phyloP scores from a whole-genome alignment of 2,797 vertebrate species.

The Sebastes ruberrimus region DNA sequence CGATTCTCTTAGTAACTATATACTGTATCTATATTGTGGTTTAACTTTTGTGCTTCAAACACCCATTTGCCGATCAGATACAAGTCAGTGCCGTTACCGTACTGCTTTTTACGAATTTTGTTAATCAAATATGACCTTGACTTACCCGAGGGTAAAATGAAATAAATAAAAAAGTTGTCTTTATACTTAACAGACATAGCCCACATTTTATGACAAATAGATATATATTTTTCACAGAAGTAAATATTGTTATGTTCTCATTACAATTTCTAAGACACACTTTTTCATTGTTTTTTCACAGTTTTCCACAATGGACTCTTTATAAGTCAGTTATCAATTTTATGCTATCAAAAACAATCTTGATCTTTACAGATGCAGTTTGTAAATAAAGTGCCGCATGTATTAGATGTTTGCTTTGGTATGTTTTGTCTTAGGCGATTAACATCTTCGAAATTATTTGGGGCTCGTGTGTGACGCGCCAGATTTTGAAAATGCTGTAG shows the following conservation, averaged over 20 bases:
- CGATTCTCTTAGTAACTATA: slow-evolving; percentile 78
- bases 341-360: slow-evolving; percentile 83
- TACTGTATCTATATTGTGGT: slow-evolving; percentile 46
- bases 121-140: slow-evolving; percentile 88
- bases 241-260: slow-evolving; percentile 88
- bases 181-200: slow-evolving; percentile 88
- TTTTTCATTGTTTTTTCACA: slow-evolving; percentile 86
- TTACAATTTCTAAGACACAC: slow-evolving; percentile 87
- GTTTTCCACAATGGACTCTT: slow-evolving; percentile 82
- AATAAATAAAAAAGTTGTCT: slow-evolving; percentile 85
- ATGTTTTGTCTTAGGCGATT: slow-evolving; percentile 1
- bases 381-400: slow-evolving; percentile 76
- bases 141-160: slow-evolving; percentile 85
- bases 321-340: slow-evolving; percentile 87
- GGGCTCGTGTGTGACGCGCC: background rate
- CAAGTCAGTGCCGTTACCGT: slow-evolving; percentile 89
- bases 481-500: background rate
- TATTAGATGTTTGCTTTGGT: slow-evolving; percentile 33
- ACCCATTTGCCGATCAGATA: slow-evolving; percentile 86
- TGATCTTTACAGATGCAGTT: slow-evolving; percentile 76
- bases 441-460: background rate
- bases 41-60: slow-evolving; percentile 84
- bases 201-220: slow-evolving; percentile 94
- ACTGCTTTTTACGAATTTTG: slow-evolving; percentile 91
- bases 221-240: slow-evolving; percentile 96